A percentile compares a stretch with the other conserved stretches of the same genome.
These are phyloP conservation scores for Drosophila meridiana DNA, from an alignment of 2,888 invertebrate species.

Conservation along the genomic window DNA sequence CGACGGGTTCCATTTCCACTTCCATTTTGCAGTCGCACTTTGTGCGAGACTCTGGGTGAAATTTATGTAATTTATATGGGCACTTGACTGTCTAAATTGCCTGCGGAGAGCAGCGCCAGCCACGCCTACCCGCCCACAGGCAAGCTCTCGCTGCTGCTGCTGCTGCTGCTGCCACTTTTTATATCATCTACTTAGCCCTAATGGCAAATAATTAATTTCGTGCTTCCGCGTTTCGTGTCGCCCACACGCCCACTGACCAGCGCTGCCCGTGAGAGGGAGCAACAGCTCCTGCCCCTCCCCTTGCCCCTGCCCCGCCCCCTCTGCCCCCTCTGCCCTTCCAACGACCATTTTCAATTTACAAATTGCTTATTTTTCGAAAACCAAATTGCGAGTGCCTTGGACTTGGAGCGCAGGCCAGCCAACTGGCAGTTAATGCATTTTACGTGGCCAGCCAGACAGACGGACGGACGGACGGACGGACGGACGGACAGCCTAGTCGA, in stretches of 20 bases:
- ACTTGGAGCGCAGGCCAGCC: conserved; percentile 47
- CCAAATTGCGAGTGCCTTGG: conserved; percentile 80
- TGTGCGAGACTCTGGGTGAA: conserved; percentile 73
- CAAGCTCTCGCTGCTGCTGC: not conserved
- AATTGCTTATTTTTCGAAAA: conserved; percentile 80
- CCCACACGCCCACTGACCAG: conserved; percentile 23
- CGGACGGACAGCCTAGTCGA: conserved; percentile 4
- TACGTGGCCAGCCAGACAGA: conserved; percentile 62
- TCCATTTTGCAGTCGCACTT: conserved; percentile 41
- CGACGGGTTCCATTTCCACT: conserved; percentile 22
- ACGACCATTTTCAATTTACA: conserved; percentile 81
- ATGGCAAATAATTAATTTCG: conserved; percentile 86
- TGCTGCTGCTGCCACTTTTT: conserved; percentile 77
- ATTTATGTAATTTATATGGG: conserved; percentile 86
- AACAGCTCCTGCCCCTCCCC: not conserved
- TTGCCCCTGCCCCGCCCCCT: not conserved
- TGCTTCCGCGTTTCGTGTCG: conserved; percentile 82
- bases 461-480: not conserved
- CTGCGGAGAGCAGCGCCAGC: conserved; percentile 79
- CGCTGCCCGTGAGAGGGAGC: conserved; percentile 15
- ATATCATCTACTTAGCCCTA: conserved; percentile 85
- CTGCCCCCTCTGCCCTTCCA: conserved; percentile 10
- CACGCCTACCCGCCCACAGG: not conserved
- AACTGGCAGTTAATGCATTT: conserved; percentile 76
- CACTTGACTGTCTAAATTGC: conserved; percentile 86